Evolutionary conservation across 2,797 vertebrate genomes (phyloP), one percentile per base, ranked within the genome.

Genomic region (Sebastes miniatus): DNA sequence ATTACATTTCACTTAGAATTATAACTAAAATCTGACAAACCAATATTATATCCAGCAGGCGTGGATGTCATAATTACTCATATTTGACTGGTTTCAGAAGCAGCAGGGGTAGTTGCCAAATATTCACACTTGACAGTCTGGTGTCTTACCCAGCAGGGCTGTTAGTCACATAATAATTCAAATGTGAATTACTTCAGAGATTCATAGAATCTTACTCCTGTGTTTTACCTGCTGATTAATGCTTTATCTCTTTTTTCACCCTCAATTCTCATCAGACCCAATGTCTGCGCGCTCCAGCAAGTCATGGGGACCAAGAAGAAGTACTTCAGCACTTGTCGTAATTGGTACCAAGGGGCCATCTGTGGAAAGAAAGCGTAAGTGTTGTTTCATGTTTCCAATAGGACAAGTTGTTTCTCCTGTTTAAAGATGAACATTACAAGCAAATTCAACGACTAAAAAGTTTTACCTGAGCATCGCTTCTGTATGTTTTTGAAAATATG

Each of bases 311-410:
- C 97, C 86, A 98, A 96, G 92, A 99, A 98, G 95, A 99, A 99
- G 90, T 99, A 99, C 89, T 99, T 99, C 90, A 99, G 98, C 90
- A 99, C 98, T 68, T 99, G 99, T 87, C 97, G 97, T 90, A 99
- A 99, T 86, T 99, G 98, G 99, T 97, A 99, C 92, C 96, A 96
- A 79, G 95, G 96, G 91, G 76, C 97, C 86, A 99, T 99, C 93
- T 99, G 99, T 88, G 98, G 98, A 85, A 99, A 97, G 87, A 97
- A 97, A 96, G 97, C 99, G 99, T 99, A 95, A 98, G 99, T 99
- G 54, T 54, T 75, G 4, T 76, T 87, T 89, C 52, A 71, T 76
- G 70, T 86, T 79, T 83, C 83, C 65, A 67, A 24, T 29, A 61
- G 62, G n/a, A 43, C 69, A 65, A 57, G 10, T 69, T 73, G 6